Base-by-base conservation (phyloP, 2,113 vertebrate genomes). In the Setophaga kirtlandii region DNA sequence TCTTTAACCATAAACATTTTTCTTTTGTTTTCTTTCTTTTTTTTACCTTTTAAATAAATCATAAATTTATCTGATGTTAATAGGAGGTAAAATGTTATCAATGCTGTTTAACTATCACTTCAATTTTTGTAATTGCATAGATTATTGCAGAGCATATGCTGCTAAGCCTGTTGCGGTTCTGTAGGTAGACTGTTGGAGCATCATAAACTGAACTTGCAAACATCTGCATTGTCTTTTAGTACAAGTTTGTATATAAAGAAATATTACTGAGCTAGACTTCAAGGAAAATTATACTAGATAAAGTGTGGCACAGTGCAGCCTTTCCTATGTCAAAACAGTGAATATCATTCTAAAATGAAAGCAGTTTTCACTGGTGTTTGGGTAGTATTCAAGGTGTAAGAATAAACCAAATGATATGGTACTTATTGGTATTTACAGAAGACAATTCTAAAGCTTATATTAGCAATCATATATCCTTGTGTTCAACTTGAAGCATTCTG, bases 221-320 rank as follows among this genome's bases (percentile, higher is more conserved):
- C 19, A n/a, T 53, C 59, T 83, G 18, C 52, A 59, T 94, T 97
- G 41, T 62, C 23, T 96, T 93, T 94, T 67, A 83, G 14, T 52
- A 42, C 21, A 74, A 89, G 37, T 86, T 47, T 23, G 4, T 77
- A 25, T 35, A 69, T n/a, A 64, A 93, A 80, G 30, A 69, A 86
- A 28, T 60, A 65, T 44, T 87, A 56, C 18, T 16, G 13, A 70
- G 20, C 46, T 17, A 75, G 37, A 69, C 44, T 92, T 92, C 56
- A 58, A 91, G 35, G 42, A n/a, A 94, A 23, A 81, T 64, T 79
- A 9, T 18, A 33, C 24, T 62, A 83, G 17, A 25, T 59, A 16
- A 52, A 81, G 3, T 73, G 19, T 77, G 55, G 23, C 39, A 56
- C 24, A 56, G 20, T 86, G 49, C 60, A 83, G 14, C 21, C 15